Base-by-base conservation (phyloP, 64 coral and sea anemone genomes). In the Astreopora myriophthalma region DNA sequence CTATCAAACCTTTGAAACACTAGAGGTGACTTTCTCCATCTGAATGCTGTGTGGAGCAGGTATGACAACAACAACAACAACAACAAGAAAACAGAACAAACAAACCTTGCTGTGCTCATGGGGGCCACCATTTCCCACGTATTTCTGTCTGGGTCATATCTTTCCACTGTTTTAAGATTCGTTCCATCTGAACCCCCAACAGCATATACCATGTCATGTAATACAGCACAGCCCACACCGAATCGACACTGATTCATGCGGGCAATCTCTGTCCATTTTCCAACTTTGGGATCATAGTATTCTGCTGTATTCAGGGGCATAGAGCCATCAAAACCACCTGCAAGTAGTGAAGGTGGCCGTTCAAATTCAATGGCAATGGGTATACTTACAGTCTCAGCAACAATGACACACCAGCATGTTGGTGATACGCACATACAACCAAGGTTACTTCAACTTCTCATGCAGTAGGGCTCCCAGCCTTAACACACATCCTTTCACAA, bases 221-320 rank as follows among this genome's bases (percentile, higher is more conserved):
- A 39, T 16, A 98, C 85, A 22, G 73, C 93, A 93, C 96, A 98
- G 35, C 96, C 96, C 11, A 98, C 96, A 36, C 96, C 96, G 90
- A 98, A 98, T 30, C 96, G 86, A 81, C 93, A 95, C 52, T 98
- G 96, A 36, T 98, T 98, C 96, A 98, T 98, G 32, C 93, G 86
- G 20, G 96, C 34, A 38, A 98, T 89, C 73, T 98, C 93, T 29
- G 83, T 95, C 96, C 96, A 98, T 58, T 94, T 94, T 3, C 93
- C 93, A 9, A 87, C 77, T 42, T 95, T 95, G 20, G 93, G 85
- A 39, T 98, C 96, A 34, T 95, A 98, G 42, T 95, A 98, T 33
- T 98, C 96, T 32, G 96, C 96, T 35, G 96, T 98, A 37, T 98
- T 98, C 8, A 98, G 89, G 3, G 96, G 96, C 96, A 98, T 98